Evolutionary conservation across 2,888 invertebrate species (phyloP).

Genomic region (Pelosia muscerda): DNA sequence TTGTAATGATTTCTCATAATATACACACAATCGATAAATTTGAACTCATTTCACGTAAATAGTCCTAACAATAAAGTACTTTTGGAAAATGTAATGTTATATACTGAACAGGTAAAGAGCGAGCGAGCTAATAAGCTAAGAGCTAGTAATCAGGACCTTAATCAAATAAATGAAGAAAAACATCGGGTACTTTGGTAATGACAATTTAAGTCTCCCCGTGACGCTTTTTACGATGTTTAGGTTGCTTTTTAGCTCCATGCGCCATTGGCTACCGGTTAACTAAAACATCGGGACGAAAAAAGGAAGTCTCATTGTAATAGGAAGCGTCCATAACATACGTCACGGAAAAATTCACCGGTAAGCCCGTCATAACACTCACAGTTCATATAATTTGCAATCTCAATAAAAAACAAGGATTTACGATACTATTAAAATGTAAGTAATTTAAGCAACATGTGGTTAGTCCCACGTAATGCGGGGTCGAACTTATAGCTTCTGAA

Average conservation of each 20-base stretch:
- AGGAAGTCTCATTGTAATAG: neutral
- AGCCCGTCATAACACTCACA: too few relatives aligned
- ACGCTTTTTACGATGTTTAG: too few relatives aligned
- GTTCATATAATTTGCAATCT: neutral
- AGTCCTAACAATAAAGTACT: too few relatives aligned
- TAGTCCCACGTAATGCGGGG: neutral
- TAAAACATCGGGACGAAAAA: neutral
- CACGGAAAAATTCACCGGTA: neutral
- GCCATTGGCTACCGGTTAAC: too few relatives aligned
- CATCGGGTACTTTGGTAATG: too few relatives aligned
- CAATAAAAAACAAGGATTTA: neutral
- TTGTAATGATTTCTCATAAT: neutral
- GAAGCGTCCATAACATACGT: neutral
- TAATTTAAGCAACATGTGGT: neutral
- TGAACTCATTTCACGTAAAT: constrained; percentile 4
- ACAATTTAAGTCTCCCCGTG: too few relatives aligned
- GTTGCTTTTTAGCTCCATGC: too few relatives aligned
- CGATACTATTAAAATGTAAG: neutral
- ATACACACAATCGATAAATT: constrained; percentile 5
- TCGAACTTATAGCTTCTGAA: neutral
- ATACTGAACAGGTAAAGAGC: neutral
- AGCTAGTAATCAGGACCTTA: too few relatives aligned
- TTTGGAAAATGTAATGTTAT: neutral
- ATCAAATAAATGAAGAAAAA: too few relatives aligned
- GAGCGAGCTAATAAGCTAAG: too few relatives aligned